Evolutionary conservation across 2,888 invertebrate species (phyloP).

Genomic region (Caenorhabditis sp.): DNA sequence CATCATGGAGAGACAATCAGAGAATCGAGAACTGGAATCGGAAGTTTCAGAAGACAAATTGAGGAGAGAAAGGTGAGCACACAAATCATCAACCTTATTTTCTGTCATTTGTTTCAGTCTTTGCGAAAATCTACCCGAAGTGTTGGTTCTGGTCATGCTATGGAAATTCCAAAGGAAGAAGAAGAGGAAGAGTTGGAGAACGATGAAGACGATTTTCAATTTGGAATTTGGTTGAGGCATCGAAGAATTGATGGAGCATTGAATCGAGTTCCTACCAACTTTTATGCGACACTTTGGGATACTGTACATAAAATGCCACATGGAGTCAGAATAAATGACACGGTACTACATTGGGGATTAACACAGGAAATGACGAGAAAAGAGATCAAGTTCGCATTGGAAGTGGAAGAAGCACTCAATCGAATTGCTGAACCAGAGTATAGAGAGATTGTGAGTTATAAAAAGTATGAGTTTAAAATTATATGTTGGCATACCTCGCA

Average conservation of each 20-base stretch:
- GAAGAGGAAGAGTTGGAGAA: slow-evolving; percentile 53
- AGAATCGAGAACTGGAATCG: slow-evolving; percentile 66
- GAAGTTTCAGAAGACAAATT: slow-evolving; percentile 66
- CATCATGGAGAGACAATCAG: slow-evolving; percentile 49
- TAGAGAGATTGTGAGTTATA: slow-evolving; percentile 73
- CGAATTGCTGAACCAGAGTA: slow-evolving; percentile 98
- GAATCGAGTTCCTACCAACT: slow-evolving; percentile 93
- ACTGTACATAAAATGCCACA: slow-evolving; percentile 79
- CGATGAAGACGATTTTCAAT: slow-evolving; percentile 64
- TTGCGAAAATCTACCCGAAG: slow-evolving; percentile 63
- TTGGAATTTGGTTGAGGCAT: slow-evolving; percentile 93
- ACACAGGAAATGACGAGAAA: slow-evolving; percentile 87
- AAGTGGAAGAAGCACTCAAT: slow-evolving; percentile 94
- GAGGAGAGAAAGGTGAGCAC: slow-evolving; percentile 58
- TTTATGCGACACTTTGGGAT: slow-evolving; percentile 79
- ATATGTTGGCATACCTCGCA: no score
- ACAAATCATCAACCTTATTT: slow-evolving; percentile 14
- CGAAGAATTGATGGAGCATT: slow-evolving; percentile 93
- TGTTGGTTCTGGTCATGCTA: slow-evolving; percentile 11
- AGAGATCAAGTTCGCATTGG: slow-evolving; percentile 95
- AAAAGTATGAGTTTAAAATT: not conserved
- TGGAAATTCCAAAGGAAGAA: slow-evolving; percentile 45
- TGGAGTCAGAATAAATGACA: slow-evolving; percentile 90
- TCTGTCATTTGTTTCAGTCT: slow-evolving; percentile 12
- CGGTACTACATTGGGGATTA: slow-evolving; percentile 86